These are phyloP conservation scores for Dicranocentrus wangi DNA, from an alignment of 2,888 invertebrate genomes.

Conservation along the genomic window DNA sequence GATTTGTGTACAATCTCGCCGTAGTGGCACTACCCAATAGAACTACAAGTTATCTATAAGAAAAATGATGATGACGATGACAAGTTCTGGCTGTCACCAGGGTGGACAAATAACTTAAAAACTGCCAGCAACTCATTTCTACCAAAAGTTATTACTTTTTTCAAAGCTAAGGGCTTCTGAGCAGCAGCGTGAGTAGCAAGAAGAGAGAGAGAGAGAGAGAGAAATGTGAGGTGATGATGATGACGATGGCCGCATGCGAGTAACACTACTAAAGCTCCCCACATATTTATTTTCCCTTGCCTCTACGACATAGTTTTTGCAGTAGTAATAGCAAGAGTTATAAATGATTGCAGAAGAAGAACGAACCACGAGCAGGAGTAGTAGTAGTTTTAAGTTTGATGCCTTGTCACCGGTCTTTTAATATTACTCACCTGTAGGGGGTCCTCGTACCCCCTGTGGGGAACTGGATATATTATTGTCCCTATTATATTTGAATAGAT, in stretches of 20 bases:
- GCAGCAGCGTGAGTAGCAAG: too few relatives aligned
- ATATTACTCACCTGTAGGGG: slow-evolving; percentile 73
- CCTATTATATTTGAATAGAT: slow-evolving; percentile 36
- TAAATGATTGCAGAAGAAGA: slow-evolving; percentile 10
- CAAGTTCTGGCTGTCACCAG: slow-evolving; percentile 14
- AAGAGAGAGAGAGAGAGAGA: neutral
- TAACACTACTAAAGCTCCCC: too few relatives aligned
- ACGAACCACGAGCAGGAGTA: slow-evolving; percentile 30
- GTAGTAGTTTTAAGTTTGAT: slow-evolving; percentile 53
- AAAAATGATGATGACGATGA: slow-evolving; percentile 1
- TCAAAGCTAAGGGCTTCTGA: neutral
- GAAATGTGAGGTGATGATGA: slow-evolving; percentile 1
- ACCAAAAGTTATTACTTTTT: slow-evolving; percentile 16
- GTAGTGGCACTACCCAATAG: too few relatives aligned
- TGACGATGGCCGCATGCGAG: slow-evolving; percentile 10
- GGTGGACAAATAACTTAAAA: slow-evolving; percentile 22
- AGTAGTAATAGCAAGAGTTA: slow-evolving; percentile 16
- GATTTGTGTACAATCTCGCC: too few relatives aligned
- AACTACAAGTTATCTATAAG: too few relatives aligned
- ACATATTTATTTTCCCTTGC: too few relatives aligned
- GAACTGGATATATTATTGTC: slow-evolving; percentile 61
- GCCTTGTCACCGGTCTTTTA: slow-evolving; percentile 71
- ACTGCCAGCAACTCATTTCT: slow-evolving; percentile 2
- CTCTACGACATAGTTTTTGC: neutral
- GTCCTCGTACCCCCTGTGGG: slow-evolving; percentile 69